Evolutionary conservation across 2,888 invertebrate species (phyloP), one percentile per base, ranked within the genome.

Genomic region (Maniola hyperantus): DNA sequence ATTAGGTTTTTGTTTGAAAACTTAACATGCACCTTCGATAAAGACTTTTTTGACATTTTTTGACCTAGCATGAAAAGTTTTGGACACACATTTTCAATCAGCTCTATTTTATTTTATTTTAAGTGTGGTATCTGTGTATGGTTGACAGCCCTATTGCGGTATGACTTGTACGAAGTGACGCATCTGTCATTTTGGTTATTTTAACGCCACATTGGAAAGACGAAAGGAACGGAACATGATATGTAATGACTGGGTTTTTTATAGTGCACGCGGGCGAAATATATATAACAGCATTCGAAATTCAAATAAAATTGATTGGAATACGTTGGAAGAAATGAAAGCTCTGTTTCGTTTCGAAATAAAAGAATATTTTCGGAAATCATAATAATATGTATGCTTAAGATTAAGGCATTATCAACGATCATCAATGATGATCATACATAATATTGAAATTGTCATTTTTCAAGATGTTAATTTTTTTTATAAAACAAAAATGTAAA

Each of bases 141-240:
- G 13, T 13, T 57, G 57, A 6, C 57, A 57, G 7, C 57, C 57
- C 57, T 57, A 57, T 6, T 6, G 57, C 10, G 20, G 39, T 42
- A 53, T 62, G 53, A 53, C 62, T 62, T 53, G 62, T 62, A 51
- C 15, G 53, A 53, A 68, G 67, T 89, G 89, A 86, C 79, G 86
- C 91, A 91, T 91, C 91, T 91, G 91, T 89, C 90, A 89, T 90
- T 85, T 85, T 66, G 81, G 83, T 85, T 90, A 89, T 89, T 88
- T 88, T 71, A 78, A 84, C 86, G 87, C 82, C 78, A 81, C 87
- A 82, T 85, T 51, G 36, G 55, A 36, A 55, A 55, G 36, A 81
- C 79, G 78, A 73, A 76, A 69, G 69, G 80, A 81, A 79, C 79
- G 68, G 79, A 81, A 80, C 78, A 77, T 77, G 73, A 58, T 64